phyloP scores from a whole-genome alignment of 2,888 invertebrate genomes.

The Patella depressa region DNA sequence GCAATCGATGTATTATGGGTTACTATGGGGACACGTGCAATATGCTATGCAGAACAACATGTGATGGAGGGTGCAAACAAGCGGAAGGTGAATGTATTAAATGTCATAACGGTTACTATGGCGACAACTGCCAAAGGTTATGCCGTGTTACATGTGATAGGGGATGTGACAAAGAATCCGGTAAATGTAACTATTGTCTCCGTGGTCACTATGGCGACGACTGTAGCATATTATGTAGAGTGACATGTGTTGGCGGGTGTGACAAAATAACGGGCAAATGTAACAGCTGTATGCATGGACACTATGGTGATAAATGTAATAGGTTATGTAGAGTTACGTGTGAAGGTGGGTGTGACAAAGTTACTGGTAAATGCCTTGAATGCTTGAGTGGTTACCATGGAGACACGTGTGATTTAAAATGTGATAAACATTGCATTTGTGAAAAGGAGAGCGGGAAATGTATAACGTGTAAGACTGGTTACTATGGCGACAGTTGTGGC shows the following conservation, averaged over 20 bases:
- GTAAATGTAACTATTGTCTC: slow-evolving; percentile 14
- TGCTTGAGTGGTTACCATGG: no score
- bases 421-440: no score
- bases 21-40: slow-evolving; percentile 19
- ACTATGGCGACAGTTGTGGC: no score
- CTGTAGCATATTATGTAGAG: background rate
- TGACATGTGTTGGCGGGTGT: slow-evolving; percentile 21
- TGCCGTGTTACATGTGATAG: slow-evolving; percentile 15
- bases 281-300: slow-evolving; percentile 12
- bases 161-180: slow-evolving; percentile 3
- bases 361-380: no score
- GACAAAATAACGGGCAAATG: slow-evolving; percentile 38
- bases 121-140: slow-evolving; percentile 1
- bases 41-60: background rate
- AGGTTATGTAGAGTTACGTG: no score
- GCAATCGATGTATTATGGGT: slow-evolving; percentile 18
- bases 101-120: slow-evolving; percentile 15
- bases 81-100: slow-evolving; percentile 16
- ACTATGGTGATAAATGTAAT: no score
- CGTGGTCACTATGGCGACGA: background rate
- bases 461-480: no score
- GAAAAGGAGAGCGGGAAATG: no score
- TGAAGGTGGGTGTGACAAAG: no score
- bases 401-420: no score
- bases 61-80: slow-evolving; percentile 10